Conservation (phyloP, 2,113 vertebrate species). For the Pyxicephalus adspersus region DNA sequence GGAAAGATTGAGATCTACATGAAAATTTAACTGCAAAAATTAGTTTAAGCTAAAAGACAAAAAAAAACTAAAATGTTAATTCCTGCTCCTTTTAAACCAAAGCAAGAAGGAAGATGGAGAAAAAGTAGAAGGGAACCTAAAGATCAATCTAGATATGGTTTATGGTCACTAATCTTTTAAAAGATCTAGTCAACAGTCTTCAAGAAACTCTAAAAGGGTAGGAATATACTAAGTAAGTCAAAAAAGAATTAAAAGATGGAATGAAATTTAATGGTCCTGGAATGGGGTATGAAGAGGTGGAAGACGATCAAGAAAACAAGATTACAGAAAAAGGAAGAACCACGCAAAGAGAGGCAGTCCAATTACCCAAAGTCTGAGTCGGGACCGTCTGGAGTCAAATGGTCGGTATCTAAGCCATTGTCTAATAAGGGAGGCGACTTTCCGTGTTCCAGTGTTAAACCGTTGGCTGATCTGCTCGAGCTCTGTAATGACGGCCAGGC, state of each 20-base stretch:
- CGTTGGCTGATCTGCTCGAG: constrained; percentile 86
- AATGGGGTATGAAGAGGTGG: background rate
- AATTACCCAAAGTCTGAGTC: constrained; percentile 85
- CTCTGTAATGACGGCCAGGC: constrained; percentile 89
- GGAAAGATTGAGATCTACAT: background rate
- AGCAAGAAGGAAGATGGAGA: background rate
- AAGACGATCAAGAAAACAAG: background rate
- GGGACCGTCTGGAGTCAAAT: constrained; percentile 83
- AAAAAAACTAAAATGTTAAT: background rate
- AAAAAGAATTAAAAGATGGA: background rate
- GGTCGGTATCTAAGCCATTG: constrained; percentile 88
- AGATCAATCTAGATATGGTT: background rate
- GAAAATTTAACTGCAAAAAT: background rate
- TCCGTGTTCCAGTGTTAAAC: constrained; percentile 86
- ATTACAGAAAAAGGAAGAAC: constrained; percentile 60
- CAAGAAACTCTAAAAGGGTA: too few species aligned
- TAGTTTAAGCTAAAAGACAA: constrained; percentile 2
- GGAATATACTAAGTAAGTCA: background rate
- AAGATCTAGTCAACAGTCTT: too few species aligned
- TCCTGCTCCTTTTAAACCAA: background rate
- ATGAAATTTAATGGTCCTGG: background rate
- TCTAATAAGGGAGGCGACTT: constrained; percentile 90
- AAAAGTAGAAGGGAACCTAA: background rate
- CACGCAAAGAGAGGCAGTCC: constrained; percentile 71
- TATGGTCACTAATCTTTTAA: background rate